phyloP scores from a whole-genome alignment of 2,797 vertebrate genomes.

The Molossus molossus region DNA sequence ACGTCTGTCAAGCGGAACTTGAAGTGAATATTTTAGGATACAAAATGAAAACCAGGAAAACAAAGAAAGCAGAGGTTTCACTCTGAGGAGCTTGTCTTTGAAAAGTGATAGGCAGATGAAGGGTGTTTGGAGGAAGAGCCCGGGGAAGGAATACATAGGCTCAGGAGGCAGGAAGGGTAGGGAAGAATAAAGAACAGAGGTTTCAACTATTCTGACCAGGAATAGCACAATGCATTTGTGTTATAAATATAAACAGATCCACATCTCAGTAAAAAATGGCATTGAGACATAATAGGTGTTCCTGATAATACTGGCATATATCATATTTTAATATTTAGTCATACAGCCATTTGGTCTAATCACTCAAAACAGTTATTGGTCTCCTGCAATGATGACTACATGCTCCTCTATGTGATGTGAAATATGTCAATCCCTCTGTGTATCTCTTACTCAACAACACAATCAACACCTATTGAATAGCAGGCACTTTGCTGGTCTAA shows the following conservation, averaged over 20 bases:
- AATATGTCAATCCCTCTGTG: not conserved
- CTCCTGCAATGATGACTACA: conserved; percentile 31
- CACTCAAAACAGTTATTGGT: conserved; percentile 47
- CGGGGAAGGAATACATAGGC: not conserved
- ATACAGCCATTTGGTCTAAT: conserved; percentile 55
- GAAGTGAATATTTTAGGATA: conserved; percentile 97
- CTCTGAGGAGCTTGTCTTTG: conserved; percentile 82
- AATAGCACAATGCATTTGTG: conserved; percentile 28
- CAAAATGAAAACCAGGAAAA: conserved; percentile 91
- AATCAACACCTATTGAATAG: not conserved
- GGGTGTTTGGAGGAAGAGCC: conserved; percentile 51
- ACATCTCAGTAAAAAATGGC: conserved; percentile 40
- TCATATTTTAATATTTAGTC: conserved; percentile 67
- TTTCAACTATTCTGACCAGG: conserved; percentile 60
- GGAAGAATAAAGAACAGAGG: conserved; percentile 6
- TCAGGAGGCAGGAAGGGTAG: not conserved
- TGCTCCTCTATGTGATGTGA: not conserved
- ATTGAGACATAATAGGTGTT: conserved; percentile 66
- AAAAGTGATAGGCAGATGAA: conserved; percentile 83
- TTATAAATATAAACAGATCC: conserved; percentile 72
- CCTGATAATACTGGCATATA: conserved; percentile 11
- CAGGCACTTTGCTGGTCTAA: not conserved
- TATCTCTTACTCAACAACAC: conserved; percentile 15
- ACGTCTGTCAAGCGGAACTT: conserved; percentile 97
- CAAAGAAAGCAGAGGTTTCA: conserved; percentile 87